These are phyloP conservation scores for Smutsia temminckii DNA, from an alignment of 2,797 vertebrate genomes.

Conservation along the genomic window DNA sequence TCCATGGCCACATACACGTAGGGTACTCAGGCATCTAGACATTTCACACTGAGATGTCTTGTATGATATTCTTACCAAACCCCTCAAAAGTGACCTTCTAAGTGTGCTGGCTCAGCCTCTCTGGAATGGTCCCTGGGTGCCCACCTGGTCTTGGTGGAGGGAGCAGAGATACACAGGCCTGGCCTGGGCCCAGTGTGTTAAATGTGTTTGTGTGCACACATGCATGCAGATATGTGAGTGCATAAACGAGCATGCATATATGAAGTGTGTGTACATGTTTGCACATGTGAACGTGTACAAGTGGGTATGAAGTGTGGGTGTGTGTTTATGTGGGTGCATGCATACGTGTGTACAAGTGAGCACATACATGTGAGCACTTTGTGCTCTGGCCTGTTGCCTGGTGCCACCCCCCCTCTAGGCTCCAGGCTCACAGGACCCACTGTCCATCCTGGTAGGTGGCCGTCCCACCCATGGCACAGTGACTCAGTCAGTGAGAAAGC, in stretches of 20 bases:
- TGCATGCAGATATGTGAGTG: no score
- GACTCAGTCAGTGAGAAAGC: constrained; percentile 92
- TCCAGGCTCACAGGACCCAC: constrained; percentile 87
- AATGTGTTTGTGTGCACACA: neutral
- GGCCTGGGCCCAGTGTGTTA: neutral
- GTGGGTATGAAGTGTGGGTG: no score
- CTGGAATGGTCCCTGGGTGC: neutral
- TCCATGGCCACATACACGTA: neutral
- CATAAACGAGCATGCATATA: no score
- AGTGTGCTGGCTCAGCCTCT: neutral
- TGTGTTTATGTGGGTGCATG: neutral
- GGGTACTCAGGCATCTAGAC: no score
- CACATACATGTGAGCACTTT: no score
- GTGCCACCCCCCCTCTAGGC: rapidly evolving
- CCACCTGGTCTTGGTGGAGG: neutral
- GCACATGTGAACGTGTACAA: neutral
- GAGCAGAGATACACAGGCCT: neutral
- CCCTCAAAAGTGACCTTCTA: neutral
- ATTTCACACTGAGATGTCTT: neutral
- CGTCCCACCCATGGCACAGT: constrained; percentile 85
- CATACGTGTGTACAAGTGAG: neutral
- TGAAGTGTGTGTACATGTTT: no score
- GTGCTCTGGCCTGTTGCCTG: rapidly evolving
- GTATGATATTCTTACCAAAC: neutral
- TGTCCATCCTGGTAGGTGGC: constrained; percentile 93